phyloP scores from a whole-genome alignment of 2,113 vertebrate genomes.

The Phalacrocorax brasilianus region DNA sequence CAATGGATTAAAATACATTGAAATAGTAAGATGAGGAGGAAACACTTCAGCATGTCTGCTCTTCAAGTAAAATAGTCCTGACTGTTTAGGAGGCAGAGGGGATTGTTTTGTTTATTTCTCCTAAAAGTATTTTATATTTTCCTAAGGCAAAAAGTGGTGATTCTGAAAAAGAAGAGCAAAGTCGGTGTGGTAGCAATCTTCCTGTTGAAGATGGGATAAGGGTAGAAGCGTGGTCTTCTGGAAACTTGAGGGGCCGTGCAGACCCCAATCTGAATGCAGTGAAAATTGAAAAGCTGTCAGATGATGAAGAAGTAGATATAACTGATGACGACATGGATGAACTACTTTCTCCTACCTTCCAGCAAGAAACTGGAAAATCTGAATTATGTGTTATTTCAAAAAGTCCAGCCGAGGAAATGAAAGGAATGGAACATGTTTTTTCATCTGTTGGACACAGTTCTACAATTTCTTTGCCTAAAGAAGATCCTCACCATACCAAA shows the following conservation, averaged over 20 bases:
- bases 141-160: conserved; percentile 78
- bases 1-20: background rate
- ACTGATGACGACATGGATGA: conserved; percentile 87
- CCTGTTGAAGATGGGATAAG: conserved; percentile 10
- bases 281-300: conserved; percentile 90
- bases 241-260: conserved; percentile 61
- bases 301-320: conserved; percentile 96
- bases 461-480: background rate
- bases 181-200: background rate
- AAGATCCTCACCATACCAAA: background rate
- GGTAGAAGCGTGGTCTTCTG: background rate
- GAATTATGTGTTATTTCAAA: background rate
- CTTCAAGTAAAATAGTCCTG: background rate
- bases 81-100: background rate
- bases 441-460: background rate
- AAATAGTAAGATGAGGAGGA: background rate
- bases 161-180: conserved; percentile 63
- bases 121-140: conserved; percentile 21
- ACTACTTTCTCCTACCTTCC: background rate
- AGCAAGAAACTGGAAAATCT: conserved; percentile 25
- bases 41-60: background rate
- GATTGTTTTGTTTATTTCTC: background rate
- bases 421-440: background rate
- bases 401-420: background rate
- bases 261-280: conserved; percentile 83